These are phyloP conservation scores for Phortica okadai DNA, from an alignment of 2,888 invertebrate genomes.

Conservation along the genomic window DNA sequence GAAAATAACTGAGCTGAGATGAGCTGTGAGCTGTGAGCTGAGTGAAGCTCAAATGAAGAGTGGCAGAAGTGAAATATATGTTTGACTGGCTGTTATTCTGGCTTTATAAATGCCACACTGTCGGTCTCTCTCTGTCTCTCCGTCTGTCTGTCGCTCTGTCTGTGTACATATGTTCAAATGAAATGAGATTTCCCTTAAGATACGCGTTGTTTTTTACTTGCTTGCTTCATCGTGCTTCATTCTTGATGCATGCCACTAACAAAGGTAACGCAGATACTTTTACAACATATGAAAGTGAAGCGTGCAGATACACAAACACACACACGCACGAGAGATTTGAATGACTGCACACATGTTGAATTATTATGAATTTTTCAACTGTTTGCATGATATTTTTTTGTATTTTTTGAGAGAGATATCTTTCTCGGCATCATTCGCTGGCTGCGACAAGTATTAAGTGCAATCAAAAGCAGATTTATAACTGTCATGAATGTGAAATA, in stretches of 20 bases:
- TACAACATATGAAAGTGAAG: not conserved
- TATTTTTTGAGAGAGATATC: not conserved
- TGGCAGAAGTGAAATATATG: slow-evolving; percentile 1
- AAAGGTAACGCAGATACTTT: slow-evolving; percentile 8
- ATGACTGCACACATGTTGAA: slow-evolving; percentile 9
- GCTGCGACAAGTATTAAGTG: slow-evolving; percentile 67
- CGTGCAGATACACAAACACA: not conserved
- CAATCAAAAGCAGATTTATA: slow-evolving; percentile 70
- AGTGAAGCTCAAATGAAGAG: slow-evolving; percentile 50
- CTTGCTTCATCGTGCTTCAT: not conserved
- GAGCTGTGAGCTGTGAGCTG: too few species aligned
- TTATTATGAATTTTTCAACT: slow-evolving; percentile 4
- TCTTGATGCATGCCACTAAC: not conserved
- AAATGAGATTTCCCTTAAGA: slow-evolving; percentile 60
- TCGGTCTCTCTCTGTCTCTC: slow-evolving; percentile 9
- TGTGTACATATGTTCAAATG: slow-evolving; percentile 54
- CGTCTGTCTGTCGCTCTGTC: slow-evolving; percentile 30
- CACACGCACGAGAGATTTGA: not conserved
- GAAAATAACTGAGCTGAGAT: too few species aligned
- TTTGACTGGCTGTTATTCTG: too few species aligned
- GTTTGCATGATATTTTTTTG: not conserved
- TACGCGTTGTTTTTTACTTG: not conserved
- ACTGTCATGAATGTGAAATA: slow-evolving; percentile 68
- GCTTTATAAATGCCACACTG: too few species aligned
- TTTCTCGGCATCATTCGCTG: slow-evolving; percentile 26